A percentile compares a stretch with the other conserved stretches of the same genome.
phyloP scores from a whole-genome alignment of 2,113 vertebrate species.

The Nestor notabilis region DNA sequence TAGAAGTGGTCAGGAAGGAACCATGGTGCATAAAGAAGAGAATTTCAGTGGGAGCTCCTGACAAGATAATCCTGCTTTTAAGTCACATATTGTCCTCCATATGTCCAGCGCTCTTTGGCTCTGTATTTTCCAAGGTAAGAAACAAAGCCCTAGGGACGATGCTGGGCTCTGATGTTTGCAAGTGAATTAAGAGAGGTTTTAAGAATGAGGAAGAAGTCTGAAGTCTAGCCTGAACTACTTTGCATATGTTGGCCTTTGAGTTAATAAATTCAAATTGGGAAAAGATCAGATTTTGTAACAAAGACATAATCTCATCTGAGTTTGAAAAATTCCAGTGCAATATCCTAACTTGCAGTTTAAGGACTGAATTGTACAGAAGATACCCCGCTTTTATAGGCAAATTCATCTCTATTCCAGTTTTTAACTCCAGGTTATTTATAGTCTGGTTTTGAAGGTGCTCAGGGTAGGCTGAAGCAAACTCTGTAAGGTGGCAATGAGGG shows the following conservation, averaged over 20 bases:
- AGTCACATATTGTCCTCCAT: background rate
- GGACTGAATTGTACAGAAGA: background rate
- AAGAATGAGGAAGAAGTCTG: background rate
- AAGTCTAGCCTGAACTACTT: background rate
- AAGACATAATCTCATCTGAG: background rate
- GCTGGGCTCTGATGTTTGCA: background rate
- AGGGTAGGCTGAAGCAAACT: background rate
- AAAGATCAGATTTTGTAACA: background rate
- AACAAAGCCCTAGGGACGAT: background rate
- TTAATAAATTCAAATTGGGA: background rate
- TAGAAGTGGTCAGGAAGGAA: background rate
- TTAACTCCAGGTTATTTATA: background rate
- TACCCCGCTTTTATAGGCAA: background rate
- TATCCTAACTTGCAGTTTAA: background rate
- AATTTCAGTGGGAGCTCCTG: background rate
- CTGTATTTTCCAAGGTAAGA: background rate
- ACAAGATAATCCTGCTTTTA: background rate
- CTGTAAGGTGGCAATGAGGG: background rate
- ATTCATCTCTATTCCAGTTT: background rate
- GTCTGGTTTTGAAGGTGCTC: background rate
- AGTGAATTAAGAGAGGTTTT: background rate
- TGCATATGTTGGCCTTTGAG: background rate
- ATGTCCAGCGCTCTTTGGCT: background rate
- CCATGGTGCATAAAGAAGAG: background rate
- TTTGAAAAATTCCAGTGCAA: background rate